Percentiles rank a stretch among this genome's conserved stretches.
phyloP scores from a whole-genome alignment of 2,113 vertebrate genomes.

The Chitala chitala region DNA sequence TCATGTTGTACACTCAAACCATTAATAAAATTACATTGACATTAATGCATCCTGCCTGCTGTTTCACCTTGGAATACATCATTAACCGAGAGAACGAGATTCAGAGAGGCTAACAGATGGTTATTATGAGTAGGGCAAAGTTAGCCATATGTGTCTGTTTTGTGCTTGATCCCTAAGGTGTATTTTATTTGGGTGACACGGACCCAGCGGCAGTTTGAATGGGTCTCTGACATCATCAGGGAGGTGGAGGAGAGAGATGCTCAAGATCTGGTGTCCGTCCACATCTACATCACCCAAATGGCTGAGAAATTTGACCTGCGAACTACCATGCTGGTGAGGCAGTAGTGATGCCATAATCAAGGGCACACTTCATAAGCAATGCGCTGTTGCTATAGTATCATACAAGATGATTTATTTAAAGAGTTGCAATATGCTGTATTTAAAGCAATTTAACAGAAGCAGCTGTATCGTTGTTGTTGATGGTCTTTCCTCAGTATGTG shows the following conservation, averaged over 20 bases:
- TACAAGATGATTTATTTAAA: background rate
- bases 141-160: background rate
- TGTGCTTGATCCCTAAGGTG: slow-evolving; percentile 68
- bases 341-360: background rate
- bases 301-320: slow-evolving; percentile 91
- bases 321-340: slow-evolving; percentile 87
- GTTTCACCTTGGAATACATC: background rate
- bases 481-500: slow-evolving; percentile 69
- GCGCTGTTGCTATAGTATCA: too few species aligned
- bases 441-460: background rate
- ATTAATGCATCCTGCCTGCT: background rate
- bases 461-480: background rate
- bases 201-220: slow-evolving; percentile 91
- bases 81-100: background rate
- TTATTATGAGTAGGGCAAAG: background rate
- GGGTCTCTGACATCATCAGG: slow-evolving; percentile 85
- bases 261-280: slow-evolving; percentile 77
- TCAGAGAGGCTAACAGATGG: background rate
- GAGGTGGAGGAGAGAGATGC: slow-evolving; percentile 85
- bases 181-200: slow-evolving; percentile 97
- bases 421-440: background rate
- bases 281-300: slow-evolving; percentile 94
- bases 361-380: background rate
- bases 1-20: too few species aligned
- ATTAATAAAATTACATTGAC: too few species aligned